Evolutionary conservation across 1,140 invertebrate species (phyloP).

Genomic region (Brachionus sp.): DNA sequence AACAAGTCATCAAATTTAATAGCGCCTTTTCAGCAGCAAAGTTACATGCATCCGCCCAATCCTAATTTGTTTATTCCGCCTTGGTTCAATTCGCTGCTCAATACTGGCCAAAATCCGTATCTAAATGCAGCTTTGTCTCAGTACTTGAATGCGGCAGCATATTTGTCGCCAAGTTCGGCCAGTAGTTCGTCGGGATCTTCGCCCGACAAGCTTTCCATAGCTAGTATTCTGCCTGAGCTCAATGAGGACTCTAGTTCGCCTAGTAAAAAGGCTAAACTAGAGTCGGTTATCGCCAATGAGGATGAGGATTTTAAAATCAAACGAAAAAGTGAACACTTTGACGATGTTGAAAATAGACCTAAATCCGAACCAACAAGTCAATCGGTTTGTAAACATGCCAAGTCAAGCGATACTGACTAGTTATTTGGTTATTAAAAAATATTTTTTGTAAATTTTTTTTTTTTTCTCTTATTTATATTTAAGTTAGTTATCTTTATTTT

Average conservation of each 20-base stretch:
- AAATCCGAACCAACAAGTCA: not conserved
- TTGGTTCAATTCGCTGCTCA: constrained; percentile 29
- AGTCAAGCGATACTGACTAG: not conserved
- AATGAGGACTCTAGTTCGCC: not conserved
- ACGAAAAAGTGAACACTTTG: not conserved
- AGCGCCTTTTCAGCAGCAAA: not conserved
- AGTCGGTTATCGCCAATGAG: not conserved
- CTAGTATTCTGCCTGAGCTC: constrained; percentile 23
- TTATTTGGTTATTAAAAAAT: too few species aligned
- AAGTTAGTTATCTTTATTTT: too few species aligned
- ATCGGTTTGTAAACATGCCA: not conserved
- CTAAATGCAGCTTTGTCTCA: constrained; percentile 41
- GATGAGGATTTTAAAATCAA: not conserved
- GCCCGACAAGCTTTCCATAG: constrained; percentile 18
- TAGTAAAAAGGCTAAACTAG: not conserved
- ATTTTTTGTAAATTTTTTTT: not conserved
- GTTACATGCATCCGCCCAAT: not conserved
- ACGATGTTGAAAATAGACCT: too few species aligned
- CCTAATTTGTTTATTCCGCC: constrained; percentile 10
- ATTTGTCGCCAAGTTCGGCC: constrained; percentile 24
- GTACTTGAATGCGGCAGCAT: constrained; percentile 26
- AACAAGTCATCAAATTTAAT: not conserved
- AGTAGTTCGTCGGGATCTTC: not conserved
- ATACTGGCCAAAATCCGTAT: not conserved
- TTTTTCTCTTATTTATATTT: not conserved